Conservation (phyloP, 2,797 vertebrate species). For the Peromyscus melanophrys region DNA sequence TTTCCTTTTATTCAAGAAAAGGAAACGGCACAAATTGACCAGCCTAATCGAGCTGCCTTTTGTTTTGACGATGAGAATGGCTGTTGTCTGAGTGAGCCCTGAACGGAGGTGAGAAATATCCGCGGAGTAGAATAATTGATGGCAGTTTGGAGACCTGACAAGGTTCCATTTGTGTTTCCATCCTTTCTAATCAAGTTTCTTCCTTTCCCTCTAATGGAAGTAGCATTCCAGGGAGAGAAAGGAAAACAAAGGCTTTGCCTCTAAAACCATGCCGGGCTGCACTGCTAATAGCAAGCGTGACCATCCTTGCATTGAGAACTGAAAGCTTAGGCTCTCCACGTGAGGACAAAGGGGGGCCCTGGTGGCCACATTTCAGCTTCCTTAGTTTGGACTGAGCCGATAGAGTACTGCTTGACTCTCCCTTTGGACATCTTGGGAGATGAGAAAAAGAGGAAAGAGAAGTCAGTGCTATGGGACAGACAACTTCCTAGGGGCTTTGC, state of each 20-base stretch:
- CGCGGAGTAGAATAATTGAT: accelerated
- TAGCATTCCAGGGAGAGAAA: not conserved
- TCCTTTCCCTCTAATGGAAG: slow-evolving; percentile 59
- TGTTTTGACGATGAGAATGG: not conserved
- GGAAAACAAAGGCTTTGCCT: slow-evolving; percentile 48
- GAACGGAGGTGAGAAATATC: not conserved
- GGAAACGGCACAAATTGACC: not conserved
- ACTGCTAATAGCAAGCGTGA: not conserved
- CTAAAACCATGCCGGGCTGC: not conserved
- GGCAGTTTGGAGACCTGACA: not conserved
- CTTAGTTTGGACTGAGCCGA: not conserved
- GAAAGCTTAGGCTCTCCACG: not conserved
- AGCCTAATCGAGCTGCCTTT: not conserved
- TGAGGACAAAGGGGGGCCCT: not conserved
- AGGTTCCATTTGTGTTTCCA: not conserved
- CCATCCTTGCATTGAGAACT: not conserved
- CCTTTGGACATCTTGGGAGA: accelerated
- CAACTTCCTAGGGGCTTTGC: not conserved
- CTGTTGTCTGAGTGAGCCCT: not conserved
- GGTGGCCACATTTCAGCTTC: not conserved
- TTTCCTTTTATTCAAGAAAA: slow-evolving; percentile 67
- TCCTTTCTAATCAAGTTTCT: slow-evolving; percentile 21
- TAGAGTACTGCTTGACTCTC: not conserved
- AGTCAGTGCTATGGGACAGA: not conserved
- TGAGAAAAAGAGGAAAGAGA: not conserved